Conservation (phyloP, 2,113 vertebrate genomes). For the Ahaetulla prasina region DNA sequence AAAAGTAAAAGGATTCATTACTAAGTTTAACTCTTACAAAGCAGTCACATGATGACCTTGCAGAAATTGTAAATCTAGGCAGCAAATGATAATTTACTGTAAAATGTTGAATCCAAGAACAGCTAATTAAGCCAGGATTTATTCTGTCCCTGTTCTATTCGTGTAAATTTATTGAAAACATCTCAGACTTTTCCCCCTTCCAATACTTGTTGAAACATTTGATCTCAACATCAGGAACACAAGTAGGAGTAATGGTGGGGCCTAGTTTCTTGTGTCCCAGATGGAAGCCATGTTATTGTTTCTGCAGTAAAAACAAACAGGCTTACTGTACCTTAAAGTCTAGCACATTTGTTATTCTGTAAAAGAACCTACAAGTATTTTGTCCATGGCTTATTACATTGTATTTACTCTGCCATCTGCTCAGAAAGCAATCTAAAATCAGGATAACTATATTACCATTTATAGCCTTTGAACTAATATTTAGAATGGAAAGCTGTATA, state of each 20-base stretch:
- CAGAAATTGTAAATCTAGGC: not conserved
- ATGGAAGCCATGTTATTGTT: not conserved
- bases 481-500: not conserved
- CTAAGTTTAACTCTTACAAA: not conserved
- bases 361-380: not conserved
- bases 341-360: not conserved
- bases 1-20: not conserved
- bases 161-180: not conserved
- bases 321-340: not conserved
- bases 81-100: not conserved
- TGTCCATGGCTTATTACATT: not conserved
- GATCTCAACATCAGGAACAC: not conserved
- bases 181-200: not conserved
- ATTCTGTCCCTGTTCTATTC: not conserved
- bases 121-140: not conserved
- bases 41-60: not conserved
- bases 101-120: not conserved
- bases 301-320: not conserved
- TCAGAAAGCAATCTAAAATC: not conserved
- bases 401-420: not conserved
- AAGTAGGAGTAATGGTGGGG: not conserved
- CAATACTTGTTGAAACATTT: not conserved
- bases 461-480: not conserved
- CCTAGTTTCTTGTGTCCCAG: not conserved
- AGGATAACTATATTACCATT: not conserved